Conservation (phyloP, 2,113 vertebrate species). For the Phaetusa simplex region DNA sequence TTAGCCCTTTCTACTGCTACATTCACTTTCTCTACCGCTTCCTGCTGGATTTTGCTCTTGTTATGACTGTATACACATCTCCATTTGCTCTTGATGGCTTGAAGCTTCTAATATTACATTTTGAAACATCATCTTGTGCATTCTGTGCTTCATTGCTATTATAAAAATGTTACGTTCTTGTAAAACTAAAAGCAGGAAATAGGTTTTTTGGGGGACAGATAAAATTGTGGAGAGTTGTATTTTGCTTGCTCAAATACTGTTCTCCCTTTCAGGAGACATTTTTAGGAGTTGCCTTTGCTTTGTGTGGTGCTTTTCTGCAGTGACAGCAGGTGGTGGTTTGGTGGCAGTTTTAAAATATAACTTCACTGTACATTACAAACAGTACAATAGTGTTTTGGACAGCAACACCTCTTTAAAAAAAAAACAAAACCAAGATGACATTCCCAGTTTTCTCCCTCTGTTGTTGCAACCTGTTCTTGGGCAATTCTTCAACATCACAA, state of each 20-base stretch:
- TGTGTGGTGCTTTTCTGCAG: background rate
- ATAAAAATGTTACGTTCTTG: background rate
- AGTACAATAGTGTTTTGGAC: background rate
- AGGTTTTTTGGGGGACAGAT: background rate
- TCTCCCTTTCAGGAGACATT: background rate
- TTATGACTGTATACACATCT: background rate
- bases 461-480: background rate
- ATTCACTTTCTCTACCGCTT: background rate
- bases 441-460: background rate
- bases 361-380: background rate
- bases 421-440: background rate
- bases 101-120: background rate
- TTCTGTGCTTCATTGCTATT: background rate
- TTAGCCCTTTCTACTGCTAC: background rate
- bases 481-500: background rate
- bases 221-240: background rate
- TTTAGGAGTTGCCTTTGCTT: conserved; percentile 5
- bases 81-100: background rate
- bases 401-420: background rate
- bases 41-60: background rate
- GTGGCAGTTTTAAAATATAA: conserved; percentile 29
- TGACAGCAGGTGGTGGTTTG: conserved; percentile 2
- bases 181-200: background rate
- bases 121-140: background rate
- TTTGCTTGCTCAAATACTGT: background rate